Conservation (phyloP, 2,888 invertebrate genomes). For the Dascillus cervinus region DNA sequence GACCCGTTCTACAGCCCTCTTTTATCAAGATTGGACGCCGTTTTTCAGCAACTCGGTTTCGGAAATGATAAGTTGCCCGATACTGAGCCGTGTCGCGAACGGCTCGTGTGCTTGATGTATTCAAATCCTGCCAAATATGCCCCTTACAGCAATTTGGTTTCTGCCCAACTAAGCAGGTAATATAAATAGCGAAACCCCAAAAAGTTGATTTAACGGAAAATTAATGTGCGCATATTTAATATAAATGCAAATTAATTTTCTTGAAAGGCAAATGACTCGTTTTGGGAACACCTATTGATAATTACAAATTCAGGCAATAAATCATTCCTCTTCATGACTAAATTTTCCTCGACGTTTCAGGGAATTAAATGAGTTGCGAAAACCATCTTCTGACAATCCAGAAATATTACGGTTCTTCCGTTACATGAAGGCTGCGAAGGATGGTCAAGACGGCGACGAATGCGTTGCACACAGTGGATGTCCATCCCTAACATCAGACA, state of each 20-base stretch:
- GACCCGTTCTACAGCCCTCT: slow-evolving; percentile 87
- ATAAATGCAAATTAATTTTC: too few species aligned
- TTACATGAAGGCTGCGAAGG: slow-evolving; percentile 84
- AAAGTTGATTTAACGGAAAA: too few species aligned
- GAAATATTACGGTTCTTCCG: slow-evolving; percentile 83
- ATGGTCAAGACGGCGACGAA: slow-evolving; percentile 73
- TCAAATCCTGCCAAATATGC: slow-evolving; percentile 81
- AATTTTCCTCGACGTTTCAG: too few species aligned
- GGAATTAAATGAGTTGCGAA: slow-evolving; percentile 75
- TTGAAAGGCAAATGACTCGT: too few species aligned
- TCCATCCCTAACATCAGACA: slow-evolving; percentile 52
- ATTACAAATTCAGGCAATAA: too few species aligned
- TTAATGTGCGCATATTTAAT: too few species aligned
- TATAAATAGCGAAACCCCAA: too few species aligned
- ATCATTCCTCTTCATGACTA: too few species aligned
- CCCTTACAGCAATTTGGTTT: slow-evolving; percentile 81
- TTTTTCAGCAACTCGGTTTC: slow-evolving; percentile 67
- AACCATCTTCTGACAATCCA: slow-evolving; percentile 78
- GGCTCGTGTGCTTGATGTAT: slow-evolving; percentile 82
- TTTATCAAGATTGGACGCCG: slow-evolving; percentile 74
- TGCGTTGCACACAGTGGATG: slow-evolving; percentile 65
- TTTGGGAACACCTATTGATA: too few species aligned
- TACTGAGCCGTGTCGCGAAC: slow-evolving; percentile 68
- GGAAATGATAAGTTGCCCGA: slow-evolving; percentile 45
- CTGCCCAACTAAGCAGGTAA: slow-evolving; percentile 80